Evolutionary conservation across 2,888 invertebrate species (phyloP), one percentile per base, ranked within the genome.

Genomic region (Thyatira batis): DNA sequence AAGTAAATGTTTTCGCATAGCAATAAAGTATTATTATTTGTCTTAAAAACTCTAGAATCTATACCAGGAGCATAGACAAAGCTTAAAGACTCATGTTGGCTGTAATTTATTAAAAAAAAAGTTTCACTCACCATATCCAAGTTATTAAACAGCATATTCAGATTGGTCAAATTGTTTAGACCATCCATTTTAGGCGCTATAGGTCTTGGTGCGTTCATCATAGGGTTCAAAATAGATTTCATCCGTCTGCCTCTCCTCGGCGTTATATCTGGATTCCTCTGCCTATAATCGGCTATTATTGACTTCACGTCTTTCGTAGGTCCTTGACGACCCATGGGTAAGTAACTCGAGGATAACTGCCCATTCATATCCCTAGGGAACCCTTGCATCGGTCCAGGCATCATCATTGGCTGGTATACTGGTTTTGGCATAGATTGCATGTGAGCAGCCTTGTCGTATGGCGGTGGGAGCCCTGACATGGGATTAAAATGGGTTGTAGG

Each of bases 291-390:
- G 0, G 96, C 96, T 72, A 96, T 96, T 53, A 97, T 95, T 3
- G 96, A 95, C 76, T 96, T 95, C 0, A 97, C 96, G 78, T 97
- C 96, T 56, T 96, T 94, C n/a, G 95, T 95, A 0, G 95, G 94
- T 0, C 96, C 95, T 74, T 96, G 96, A 0, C 95, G 91, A 0
- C 95, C 95, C 85, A 92, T 93, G 0, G 87, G 92, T 71, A 90
- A 80, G 44, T 75, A 92, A 56, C 94, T 94, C 0, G 76, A 61
- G 0, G 93, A 92, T 53, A 94, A 82, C 54, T 94, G 93, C 11
- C 94, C 93, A 62, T 94, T 94, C 79, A 91, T 88, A 52, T 89
- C 91, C 61, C 89, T 80, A 6, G 90, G 90, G 52, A 88, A 91
- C 0, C 86, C 89, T 17, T 81, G 84, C 69, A 89, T 64, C 1